Base-by-base conservation (phyloP, 2,113 vertebrate species). In the Carettochelys insculpta region DNA sequence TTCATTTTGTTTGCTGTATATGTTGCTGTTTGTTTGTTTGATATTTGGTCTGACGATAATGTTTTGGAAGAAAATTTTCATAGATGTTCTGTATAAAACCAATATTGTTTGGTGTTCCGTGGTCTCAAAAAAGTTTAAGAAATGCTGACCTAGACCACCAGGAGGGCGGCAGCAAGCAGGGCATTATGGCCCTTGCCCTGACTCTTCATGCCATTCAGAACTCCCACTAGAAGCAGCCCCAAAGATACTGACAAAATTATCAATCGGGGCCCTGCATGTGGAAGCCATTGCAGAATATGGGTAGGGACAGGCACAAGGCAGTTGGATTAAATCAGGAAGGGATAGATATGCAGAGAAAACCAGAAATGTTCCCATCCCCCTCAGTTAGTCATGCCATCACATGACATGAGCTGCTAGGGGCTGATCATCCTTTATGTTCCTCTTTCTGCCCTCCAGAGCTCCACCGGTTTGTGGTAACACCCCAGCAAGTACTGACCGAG, bases 271-370 rank as follows among this genome's bases (percentile, higher is more conserved):
- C 50, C 76, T 75, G 43, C 71, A 43, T 8, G 61, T 68, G n/a
- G n/a, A 68, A 68, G 45, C 22, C 6, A 43, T 27, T 4, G 5
- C 25, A 75, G 12, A 0, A 0, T 34, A 41, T 0, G 1, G 0
- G 1, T 6, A 20, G 22, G n/a, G 82, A 27, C 75, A 90, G 92
- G 87, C 0, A 83, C 58, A 68, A 76, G 77, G 80, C 50, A 91
- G 86, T 34, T 4, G 8, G 19, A 61, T 50, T 10, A 77, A 94
- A 34, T 24, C 71, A 87, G 0, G 0, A 31, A 54, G 27, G 58
- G 58, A 54, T 53, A 93, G 48, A 75, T 45, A 27, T 7, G 7
- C 82, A 83, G 50, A 82, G 50, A 53, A 85, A 82, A 22, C 90
- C 61, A 50, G 86, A 68, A 19, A 2, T 68, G 61, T 68, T 38